Conservation (phyloP, 2,797 vertebrate genomes). For the Petrocephalus sullivani region DNA sequence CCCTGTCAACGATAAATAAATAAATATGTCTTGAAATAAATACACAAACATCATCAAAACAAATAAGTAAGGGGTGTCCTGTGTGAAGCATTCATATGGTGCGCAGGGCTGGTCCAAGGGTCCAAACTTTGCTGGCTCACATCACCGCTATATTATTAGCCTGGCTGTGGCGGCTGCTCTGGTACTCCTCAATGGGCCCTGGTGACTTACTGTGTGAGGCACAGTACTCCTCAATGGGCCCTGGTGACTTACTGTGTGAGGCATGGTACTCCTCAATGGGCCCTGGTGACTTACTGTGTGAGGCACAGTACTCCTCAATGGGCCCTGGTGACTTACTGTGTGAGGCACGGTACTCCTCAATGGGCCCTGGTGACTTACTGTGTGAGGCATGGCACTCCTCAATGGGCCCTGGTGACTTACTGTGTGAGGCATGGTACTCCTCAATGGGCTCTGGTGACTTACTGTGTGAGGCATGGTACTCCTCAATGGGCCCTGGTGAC, state of each 20-base stretch:
- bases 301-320: too few species aligned
- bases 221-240: background rate
- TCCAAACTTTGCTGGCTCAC: background rate
- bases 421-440: too few species aligned
- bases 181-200: background rate
- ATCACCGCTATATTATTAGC: background rate
- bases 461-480: too few species aligned
- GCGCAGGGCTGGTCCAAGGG: background rate
- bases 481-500: too few species aligned
- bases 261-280: too few species aligned
- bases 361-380: too few species aligned
- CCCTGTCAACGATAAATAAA: conserved; percentile 16
- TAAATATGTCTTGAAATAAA: conserved; percentile 22
- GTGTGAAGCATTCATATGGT: background rate
- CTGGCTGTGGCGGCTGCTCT: background rate
- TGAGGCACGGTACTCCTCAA: too few species aligned
- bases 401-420: too few species aligned
- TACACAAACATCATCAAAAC: conserved; percentile 12
- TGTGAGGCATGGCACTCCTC: too few species aligned
- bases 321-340: too few species aligned
- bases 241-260: background rate
- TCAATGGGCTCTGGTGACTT: too few species aligned
- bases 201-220: background rate
- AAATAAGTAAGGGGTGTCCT: conserved; percentile 9
- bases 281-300: too few species aligned